phyloP scores from a whole-genome alignment of 23 tunicate species.

The Diplosoma virens region DNA sequence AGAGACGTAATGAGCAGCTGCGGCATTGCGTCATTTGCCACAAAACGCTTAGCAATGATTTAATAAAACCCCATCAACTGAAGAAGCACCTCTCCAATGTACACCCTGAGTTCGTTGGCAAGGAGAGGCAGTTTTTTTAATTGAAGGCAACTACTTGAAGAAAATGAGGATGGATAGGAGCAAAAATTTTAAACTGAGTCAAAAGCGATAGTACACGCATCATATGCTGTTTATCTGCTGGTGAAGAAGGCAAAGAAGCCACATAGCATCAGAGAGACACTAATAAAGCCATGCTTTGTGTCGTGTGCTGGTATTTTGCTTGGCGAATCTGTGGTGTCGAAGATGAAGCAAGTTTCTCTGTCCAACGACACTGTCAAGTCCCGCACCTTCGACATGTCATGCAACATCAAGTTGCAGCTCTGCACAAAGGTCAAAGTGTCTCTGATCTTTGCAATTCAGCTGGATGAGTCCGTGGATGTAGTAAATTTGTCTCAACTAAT shows the following conservation, averaged over 20 bases:
- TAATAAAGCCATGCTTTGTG: conserved; percentile 3
- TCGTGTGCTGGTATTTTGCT: too few relatives aligned
- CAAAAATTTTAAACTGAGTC: background rate
- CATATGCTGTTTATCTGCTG: conserved; percentile 14
- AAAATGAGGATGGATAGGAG: background rate
- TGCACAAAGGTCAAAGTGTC: too few relatives aligned
- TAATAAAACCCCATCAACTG: conserved; percentile 1
- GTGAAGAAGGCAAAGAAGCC: conserved; percentile 2
- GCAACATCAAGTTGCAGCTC: too few relatives aligned
- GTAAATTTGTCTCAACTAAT: too few relatives aligned
- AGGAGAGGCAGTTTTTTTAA: conserved; percentile 7
- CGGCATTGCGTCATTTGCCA: conserved; percentile 1
- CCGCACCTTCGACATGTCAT: too few relatives aligned
- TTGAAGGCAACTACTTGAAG: conserved; percentile 4
- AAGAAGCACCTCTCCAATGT: conserved; percentile 9
- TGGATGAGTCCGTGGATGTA: too few relatives aligned
- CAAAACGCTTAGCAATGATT: conserved; percentile 13
- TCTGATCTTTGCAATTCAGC: too few relatives aligned
- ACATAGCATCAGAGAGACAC: conserved; percentile 5
- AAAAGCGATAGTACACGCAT: conserved; percentile 14
- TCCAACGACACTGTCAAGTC: too few relatives aligned
- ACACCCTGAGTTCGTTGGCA: conserved; percentile 12
- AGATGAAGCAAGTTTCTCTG: too few relatives aligned
- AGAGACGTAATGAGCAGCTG: conserved; percentile 1
- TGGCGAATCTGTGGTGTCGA: too few relatives aligned